Base-by-base conservation (phyloP, 1,140 invertebrate genomes). In the Apis florea region DNA sequence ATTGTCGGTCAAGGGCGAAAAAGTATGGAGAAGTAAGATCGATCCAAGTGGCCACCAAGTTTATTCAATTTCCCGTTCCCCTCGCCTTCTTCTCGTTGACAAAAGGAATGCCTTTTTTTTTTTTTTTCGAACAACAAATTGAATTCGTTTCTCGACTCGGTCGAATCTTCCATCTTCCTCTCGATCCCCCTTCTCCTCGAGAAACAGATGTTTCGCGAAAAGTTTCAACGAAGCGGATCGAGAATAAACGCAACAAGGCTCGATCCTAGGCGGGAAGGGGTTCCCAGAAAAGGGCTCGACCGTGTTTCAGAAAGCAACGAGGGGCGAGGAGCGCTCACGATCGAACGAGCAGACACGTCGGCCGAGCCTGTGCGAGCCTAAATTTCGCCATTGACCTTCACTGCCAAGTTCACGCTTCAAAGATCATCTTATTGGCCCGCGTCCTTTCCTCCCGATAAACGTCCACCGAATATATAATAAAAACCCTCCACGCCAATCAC, bases 351-450 rank as follows among this genome's bases (percentile, higher is more conserved):
- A 74, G 72, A 81, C 79, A 64, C 85, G 74, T n/a, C 66, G 66
- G 21, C 31, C 31, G 31, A n/a, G 5, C 31, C 31, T 79, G 54
- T 59, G 51, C 47, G 26, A 71, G 74, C 79, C 83, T 51, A 86
- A 85, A 86, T 85, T 40, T 82, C 73, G 66, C 75, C 71, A 49
- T 53, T 86, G 83, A 86, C 85, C 85, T 85, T 85, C 75, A 85
- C 64, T 76, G 74, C 40, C 26, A 21, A 58, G 71, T 82, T 86
- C 66, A 82, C 70, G 69, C 79, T 75, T 83, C 58, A 49, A 59
- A 67, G 66, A 86, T 86, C 85, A 68, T 58, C 70, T 63, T 47
- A 79, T 79, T 72, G 82, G 73, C 67, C 69, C 64, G 4, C 4
- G 68, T 83, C 53, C 66, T 83, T 71, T 85, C 76, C 63, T 73